Conservation (phyloP, 2,113 vertebrate genomes). For the Gymnogyps californianus region DNA sequence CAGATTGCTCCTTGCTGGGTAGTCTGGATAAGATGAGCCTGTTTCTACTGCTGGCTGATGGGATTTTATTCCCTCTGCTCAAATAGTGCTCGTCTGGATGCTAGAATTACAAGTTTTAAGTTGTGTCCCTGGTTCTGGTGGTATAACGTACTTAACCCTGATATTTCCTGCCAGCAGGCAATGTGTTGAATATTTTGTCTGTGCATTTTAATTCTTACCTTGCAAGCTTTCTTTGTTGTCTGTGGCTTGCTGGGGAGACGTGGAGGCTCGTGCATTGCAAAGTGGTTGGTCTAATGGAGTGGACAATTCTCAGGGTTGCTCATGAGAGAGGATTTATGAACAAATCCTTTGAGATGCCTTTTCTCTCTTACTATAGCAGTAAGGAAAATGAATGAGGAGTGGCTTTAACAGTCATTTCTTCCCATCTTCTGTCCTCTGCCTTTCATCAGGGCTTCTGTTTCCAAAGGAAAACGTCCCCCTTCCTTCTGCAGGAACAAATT, state of each 20-base stretch:
- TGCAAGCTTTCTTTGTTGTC: accelerated
- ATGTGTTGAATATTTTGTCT: neutral
- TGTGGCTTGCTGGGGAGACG: neutral
- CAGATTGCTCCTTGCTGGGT: neutral
- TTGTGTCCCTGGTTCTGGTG: neutral
- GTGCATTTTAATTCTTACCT: neutral
- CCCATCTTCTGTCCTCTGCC: neutral
- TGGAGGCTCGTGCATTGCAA: neutral
- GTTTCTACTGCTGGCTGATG: neutral
- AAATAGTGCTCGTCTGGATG: neutral
- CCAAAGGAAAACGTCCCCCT: neutral
- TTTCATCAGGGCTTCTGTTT: neutral
- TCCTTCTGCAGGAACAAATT: neutral
- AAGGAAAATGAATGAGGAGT: neutral
- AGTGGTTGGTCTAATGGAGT: neutral
- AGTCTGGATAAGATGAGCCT: neutral
- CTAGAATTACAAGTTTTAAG: neutral
- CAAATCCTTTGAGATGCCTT: neutral
- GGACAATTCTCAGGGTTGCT: neutral
- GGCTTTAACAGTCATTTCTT: neutral
- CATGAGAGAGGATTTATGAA: neutral
- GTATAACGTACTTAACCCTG: neutral
- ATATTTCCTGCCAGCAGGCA: neutral
- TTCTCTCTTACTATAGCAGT: neutral
- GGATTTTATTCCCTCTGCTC: neutral